Conservation (phyloP, 2,797 vertebrate genomes). For the Lerista edwardsae region DNA sequence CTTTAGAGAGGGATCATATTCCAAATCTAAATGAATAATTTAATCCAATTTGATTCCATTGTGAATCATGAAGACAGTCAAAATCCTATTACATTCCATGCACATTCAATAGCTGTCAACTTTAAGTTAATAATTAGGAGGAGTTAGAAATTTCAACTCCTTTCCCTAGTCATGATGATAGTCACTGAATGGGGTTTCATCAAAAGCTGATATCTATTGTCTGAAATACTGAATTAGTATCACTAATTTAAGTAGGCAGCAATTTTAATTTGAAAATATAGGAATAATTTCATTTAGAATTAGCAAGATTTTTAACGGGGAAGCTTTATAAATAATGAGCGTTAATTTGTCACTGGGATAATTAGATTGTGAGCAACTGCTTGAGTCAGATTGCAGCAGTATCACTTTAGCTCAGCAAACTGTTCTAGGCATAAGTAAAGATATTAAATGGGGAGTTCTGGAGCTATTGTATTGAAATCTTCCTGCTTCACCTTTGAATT, state of each 20-base stretch:
- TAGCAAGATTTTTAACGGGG: constrained; percentile 41
- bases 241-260: constrained; percentile 39
- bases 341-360: constrained; percentile 41
- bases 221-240: constrained; percentile 54
- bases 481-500: not conserved
- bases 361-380: constrained; percentile 47
- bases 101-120: constrained; percentile 46
- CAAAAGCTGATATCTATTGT: constrained; percentile 46
- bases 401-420: constrained; percentile 44
- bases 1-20: constrained; percentile 47
- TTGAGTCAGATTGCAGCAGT: constrained; percentile 29
- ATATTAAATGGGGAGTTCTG: not conserved
- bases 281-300: constrained; percentile 45
- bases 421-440: not conserved
- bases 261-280: constrained; percentile 43
- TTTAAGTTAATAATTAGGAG: constrained; percentile 51
- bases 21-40: constrained; percentile 51
- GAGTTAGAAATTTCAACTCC: constrained; percentile 39
- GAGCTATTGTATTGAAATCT: not conserved
- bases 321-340: constrained; percentile 43
- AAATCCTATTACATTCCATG: constrained; percentile 51
- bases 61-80: constrained; percentile 53
- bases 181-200: constrained; percentile 19
- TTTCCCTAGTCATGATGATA: constrained; percentile 42
- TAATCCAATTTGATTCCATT: constrained; percentile 46